Evolutionary conservation across 2,888 invertebrate species (phyloP), one percentile per base, ranked within the genome.

Genomic region (Xanthia icteritia): DNA sequence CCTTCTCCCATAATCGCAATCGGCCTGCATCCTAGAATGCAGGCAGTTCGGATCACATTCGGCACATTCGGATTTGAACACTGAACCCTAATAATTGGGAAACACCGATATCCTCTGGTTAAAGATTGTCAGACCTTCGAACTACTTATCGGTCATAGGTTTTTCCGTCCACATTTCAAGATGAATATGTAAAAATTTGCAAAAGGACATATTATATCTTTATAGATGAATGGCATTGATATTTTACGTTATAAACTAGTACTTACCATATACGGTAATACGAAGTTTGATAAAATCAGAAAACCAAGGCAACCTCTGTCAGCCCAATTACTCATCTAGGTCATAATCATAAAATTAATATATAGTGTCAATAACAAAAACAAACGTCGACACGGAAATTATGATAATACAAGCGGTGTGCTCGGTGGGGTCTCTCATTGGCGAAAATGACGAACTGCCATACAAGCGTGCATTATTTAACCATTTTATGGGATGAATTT

Each of bases 241-340:
- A n/a, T 31, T 79, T 61, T 31, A 45, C 4, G 9, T 36, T 20
- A n/a, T 48, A 31, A 58, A 48, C 13, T 36, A 31, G 31, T 51
- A 77, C 60, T 66, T 64, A 31, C 75, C 74, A 15, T 65, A 51
- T 15, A 63, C 27, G 73, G 54, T 15, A 70, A 61, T 81, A 31
- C 5, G 8, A 58, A 63, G 42, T 70, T 74, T 77, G 72, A 82
- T 85, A 39, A 58, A 76, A 87, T 82, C 67, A 60, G 58, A 66
- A 63, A 39, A 51, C 15, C 86, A 86, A 88, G 84, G 88, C 56
- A n/a, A 84, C 8, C 15, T 60, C 54, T 27, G 54, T 13, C 36
- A 58, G 58, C 67, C 42, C 48, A 66, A 64, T 65, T 73, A 42
- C 66, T 77, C 56, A 81, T 75, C 39, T 85, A 73, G 82, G 80